Conservation (phyloP, 2,113 vertebrate genomes). For the Anoura caudifer region DNA sequence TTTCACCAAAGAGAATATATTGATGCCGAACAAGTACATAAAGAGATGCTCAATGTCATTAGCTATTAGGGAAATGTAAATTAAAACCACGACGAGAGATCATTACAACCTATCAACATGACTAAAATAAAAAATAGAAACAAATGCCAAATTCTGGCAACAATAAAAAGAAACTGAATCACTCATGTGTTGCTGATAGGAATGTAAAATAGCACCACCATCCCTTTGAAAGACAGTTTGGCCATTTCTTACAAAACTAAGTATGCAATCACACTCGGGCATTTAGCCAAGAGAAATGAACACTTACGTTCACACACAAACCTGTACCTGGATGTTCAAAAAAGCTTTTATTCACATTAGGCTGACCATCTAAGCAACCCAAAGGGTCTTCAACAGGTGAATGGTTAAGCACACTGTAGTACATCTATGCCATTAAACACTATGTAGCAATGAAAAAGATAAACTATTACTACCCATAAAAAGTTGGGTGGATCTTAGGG, state of each 20-base stretch:
- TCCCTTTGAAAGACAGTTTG: background rate
- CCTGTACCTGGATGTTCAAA: background rate
- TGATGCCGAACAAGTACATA: background rate
- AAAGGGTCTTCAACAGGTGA: background rate
- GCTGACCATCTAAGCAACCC: background rate
- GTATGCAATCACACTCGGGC: background rate
- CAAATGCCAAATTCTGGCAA: background rate
- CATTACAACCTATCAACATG: background rate
- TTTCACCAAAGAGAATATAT: background rate
- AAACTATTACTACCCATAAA: too few species aligned
- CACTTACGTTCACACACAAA: background rate
- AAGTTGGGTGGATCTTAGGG: background rate
- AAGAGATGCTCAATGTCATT: background rate
- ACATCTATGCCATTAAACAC: background rate
- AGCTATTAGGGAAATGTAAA: background rate
- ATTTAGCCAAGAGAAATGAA: background rate
- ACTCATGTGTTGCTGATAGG: background rate
- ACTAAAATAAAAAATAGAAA: background rate
- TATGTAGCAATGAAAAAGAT: background rate
- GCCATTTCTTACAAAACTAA: background rate
- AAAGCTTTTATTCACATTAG: background rate
- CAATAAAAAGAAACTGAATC: background rate
- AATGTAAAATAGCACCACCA: background rate
- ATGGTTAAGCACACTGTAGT: background rate
- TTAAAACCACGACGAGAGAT: background rate